These are phyloP conservation scores for Sinocyclocheilus anophthalmus DNA, from an alignment of 2,113 vertebrate genomes.

Conservation along the genomic window DNA sequence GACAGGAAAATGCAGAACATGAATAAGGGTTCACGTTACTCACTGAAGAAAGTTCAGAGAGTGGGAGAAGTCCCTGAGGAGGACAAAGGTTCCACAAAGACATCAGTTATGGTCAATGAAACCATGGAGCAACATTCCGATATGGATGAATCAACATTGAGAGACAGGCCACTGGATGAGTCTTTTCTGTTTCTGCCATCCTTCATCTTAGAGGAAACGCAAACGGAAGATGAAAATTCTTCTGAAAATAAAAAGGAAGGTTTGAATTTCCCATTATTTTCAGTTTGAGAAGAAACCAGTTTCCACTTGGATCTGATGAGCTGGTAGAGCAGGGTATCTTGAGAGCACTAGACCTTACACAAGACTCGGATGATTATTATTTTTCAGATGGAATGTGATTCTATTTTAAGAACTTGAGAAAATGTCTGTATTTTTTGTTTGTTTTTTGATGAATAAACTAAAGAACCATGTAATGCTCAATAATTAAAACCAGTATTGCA, in stretches of 20 bases:
- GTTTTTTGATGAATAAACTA: neutral
- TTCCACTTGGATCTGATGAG: neutral
- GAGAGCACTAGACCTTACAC: neutral
- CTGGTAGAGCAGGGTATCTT: neutral
- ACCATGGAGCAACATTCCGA: neutral
- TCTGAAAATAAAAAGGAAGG: neutral
- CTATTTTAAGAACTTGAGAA: neutral
- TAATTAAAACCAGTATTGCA: neutral
- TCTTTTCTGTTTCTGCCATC: no score
- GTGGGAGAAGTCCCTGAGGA: no score
- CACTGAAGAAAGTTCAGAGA: neutral
- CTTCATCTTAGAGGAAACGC: neutral
- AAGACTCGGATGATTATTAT: neutral
- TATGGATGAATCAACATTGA: neutral
- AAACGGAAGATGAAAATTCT: neutral
- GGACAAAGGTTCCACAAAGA: neutral
- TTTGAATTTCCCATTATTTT: neutral
- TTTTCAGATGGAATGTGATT: neutral
- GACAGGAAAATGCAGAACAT: neutral
- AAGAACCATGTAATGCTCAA: neutral
- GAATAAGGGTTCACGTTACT: neutral
- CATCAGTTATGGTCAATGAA: neutral
- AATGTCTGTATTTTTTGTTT: neutral
- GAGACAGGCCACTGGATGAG: neutral
- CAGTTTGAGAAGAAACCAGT: neutral